phyloP scores from a whole-genome alignment of 2,113 vertebrate genomes.

The Labeo catla region DNA sequence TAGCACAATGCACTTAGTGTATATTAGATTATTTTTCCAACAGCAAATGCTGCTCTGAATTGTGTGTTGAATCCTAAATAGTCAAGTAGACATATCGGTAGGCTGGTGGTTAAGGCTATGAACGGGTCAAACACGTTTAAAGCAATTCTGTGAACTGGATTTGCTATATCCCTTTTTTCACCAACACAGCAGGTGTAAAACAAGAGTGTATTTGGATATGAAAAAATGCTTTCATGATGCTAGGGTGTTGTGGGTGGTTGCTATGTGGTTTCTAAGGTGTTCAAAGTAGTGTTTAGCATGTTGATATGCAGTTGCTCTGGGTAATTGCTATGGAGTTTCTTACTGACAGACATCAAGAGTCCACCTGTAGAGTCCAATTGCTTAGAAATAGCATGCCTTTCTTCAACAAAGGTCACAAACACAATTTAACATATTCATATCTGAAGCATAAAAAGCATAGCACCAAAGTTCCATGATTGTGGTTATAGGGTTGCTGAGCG shows the following conservation, averaged over 20 bases:
- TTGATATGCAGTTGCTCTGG: background rate
- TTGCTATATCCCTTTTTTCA: background rate
- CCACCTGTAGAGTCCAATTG: background rate
- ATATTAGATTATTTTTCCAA: conserved; percentile 43
- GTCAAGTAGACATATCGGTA: background rate
- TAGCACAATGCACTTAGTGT: conserved; percentile 36
- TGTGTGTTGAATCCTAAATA: conserved; percentile 44
- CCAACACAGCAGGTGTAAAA: background rate
- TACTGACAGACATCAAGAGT: background rate
- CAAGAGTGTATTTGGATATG: background rate
- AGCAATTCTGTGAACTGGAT: background rate
- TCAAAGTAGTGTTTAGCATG: background rate
- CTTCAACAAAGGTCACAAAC: background rate
- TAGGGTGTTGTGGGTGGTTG: background rate
- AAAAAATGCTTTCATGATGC: background rate
- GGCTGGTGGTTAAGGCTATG: background rate
- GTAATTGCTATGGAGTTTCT: background rate
- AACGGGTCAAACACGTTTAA: background rate
- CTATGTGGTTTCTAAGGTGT: background rate
- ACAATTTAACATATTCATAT: background rate
- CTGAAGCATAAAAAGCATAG: background rate
- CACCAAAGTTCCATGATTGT: background rate
- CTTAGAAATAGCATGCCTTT: background rate
- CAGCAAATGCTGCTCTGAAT: conserved; percentile 9
- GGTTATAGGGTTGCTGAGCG: too few relatives aligned